Percentiles rank a stretch among this genome's conserved stretches.
Evolutionary conservation across 2,113 vertebrate species (phyloP).

Genomic region (Sander vitreus): DNA sequence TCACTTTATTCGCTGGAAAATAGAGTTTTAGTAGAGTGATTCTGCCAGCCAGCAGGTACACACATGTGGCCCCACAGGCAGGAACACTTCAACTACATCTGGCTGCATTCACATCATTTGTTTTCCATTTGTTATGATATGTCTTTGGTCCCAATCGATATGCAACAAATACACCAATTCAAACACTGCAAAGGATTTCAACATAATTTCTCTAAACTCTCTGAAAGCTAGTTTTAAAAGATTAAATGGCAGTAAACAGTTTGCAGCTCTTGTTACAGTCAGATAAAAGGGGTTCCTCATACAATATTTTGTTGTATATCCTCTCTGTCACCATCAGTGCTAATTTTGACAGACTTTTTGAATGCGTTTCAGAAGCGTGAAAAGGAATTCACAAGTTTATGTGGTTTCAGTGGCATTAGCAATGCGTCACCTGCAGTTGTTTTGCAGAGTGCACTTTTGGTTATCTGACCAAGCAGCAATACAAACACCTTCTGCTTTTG

Average conservation of each 20-base stretch:
- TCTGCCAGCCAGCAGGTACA: slow-evolving; percentile 5
- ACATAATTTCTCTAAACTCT: background rate
- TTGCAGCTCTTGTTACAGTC: background rate
- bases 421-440: background rate
- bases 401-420: slow-evolving; percentile 1
- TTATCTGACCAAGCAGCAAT: background rate
- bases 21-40: background rate
- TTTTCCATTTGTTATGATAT: slow-evolving; percentile 20
- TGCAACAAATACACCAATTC: slow-evolving; percentile 3
- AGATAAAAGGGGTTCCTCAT: slow-evolving; percentile 21
- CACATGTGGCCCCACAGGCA: slow-evolving; percentile 22
- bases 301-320: slow-evolving; percentile 39
- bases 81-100: background rate
- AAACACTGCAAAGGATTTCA: slow-evolving; percentile 2
- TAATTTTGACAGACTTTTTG: background rate
- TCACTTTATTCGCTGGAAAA: background rate
- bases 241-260: background rate
- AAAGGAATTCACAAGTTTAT: background rate
- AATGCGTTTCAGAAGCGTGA: slow-evolving; percentile 33
- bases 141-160: background rate
- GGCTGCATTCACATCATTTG: slow-evolving; percentile 1
- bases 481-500: background rate
- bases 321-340: background rate
- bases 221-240: background rate
- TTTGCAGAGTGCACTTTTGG: background rate